Conservation (phyloP, 1,140 invertebrate genomes). For the Delia radicum region DNA sequence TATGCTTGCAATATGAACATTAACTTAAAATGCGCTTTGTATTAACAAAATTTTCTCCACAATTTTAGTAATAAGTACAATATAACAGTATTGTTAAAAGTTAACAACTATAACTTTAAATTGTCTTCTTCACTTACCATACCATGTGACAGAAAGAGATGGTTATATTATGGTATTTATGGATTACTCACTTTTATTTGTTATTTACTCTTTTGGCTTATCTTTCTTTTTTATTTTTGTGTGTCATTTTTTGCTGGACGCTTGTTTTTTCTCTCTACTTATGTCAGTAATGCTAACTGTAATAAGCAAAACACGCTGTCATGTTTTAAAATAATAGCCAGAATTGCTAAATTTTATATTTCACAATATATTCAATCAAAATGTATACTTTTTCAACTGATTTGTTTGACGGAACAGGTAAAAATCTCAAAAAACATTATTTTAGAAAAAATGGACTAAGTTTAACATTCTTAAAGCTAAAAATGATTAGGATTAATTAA, state of each 20-base stretch:
- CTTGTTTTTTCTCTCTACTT: not conserved
- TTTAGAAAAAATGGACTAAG: too few species aligned
- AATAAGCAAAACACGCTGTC: too few species aligned
- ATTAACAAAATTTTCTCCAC: not conserved
- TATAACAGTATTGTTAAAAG: not conserved
- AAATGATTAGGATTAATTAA: too few species aligned
- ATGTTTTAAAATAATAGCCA: too few species aligned
- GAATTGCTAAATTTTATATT: too few species aligned
- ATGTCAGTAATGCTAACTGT: too few species aligned
- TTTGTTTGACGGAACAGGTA: too few species aligned
- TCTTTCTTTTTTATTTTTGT: not conserved
- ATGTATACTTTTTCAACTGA: too few species aligned
- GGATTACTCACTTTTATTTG: not conserved
- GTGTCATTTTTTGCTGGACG: not conserved
- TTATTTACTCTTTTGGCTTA: not conserved
- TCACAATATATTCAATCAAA: too few species aligned
- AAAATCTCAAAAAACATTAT: too few species aligned
- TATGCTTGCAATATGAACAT: conserved; percentile 20
- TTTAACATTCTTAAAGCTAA: too few species aligned
- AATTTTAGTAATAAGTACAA: not conserved
- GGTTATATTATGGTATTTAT: not conserved
- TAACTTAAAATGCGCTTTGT: not conserved
- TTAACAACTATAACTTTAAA: not conserved
- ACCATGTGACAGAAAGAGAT: not conserved
- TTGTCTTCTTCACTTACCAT: not conserved